Percentiles rank a stretch among this genome's conserved stretches.
Evolutionary conservation across 1,140 invertebrate species (phyloP).

Genomic region (Cherax destructor): DNA sequence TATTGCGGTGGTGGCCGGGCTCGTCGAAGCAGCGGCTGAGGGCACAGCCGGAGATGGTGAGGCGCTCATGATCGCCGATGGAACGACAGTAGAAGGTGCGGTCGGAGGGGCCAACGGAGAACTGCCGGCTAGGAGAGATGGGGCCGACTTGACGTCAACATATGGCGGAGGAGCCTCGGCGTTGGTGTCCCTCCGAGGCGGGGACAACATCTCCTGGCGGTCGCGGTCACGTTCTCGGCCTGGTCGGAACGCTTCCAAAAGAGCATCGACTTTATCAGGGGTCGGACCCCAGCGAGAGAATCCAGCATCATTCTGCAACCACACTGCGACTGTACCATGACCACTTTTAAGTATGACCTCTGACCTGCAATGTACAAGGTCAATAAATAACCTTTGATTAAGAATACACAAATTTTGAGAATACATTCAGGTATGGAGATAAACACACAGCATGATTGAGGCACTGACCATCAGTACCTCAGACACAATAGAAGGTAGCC

Average conservation of each 20-base stretch:
- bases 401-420: too few relatives aligned
- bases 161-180: slow-evolving; percentile 52
- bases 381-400: too few relatives aligned
- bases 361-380: slow-evolving; percentile 78
- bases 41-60: slow-evolving; percentile 16
- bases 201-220: slow-evolving; percentile 81
- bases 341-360: slow-evolving; percentile 89
- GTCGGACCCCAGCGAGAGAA: slow-evolving; percentile 92
- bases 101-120: slow-evolving; percentile 1
- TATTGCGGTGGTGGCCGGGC: slow-evolving; percentile 5
- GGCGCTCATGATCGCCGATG: slow-evolving; percentile 11
- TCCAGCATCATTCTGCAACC: slow-evolving; percentile 95
- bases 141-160: slow-evolving; percentile 9
- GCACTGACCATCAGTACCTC: too few relatives aligned
- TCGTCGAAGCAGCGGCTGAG: slow-evolving; percentile 6
- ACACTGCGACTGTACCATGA: slow-evolving; percentile 93
- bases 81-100: background rate
- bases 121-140: background rate
- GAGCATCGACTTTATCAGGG: slow-evolving; percentile 93
- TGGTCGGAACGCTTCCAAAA: slow-evolving; percentile 89
- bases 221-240: slow-evolving; percentile 86
- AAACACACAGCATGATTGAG: too few relatives aligned
- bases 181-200: slow-evolving; percentile 76
- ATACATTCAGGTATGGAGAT: too few relatives aligned
- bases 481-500: too few relatives aligned